These are phyloP conservation scores for Poecile montanus DNA, from an alignment of 2,797 vertebrate genomes.

Conservation along the genomic window DNA sequence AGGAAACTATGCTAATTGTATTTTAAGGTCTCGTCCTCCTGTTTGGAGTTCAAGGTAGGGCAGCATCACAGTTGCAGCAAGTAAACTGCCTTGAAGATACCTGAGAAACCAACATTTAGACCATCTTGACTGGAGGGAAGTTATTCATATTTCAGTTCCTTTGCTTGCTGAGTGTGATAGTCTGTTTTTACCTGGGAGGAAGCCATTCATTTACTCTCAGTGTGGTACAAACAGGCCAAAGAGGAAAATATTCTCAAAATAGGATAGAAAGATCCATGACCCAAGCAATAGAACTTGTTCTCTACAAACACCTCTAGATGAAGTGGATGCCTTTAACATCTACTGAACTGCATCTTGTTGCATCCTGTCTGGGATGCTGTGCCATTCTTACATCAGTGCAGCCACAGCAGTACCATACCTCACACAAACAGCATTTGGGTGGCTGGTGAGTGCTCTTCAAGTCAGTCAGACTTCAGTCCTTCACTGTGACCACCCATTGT, in stretches of 20 bases:
- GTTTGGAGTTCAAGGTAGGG: not conserved
- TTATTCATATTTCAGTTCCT: not conserved
- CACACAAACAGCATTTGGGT: not conserved
- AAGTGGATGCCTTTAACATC: not conserved
- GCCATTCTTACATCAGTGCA: not conserved
- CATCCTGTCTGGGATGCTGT: not conserved
- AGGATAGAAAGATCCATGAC: not conserved
- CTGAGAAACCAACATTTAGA: not conserved
- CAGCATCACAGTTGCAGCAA: not conserved
- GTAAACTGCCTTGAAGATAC: not conserved
- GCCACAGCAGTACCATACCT: not conserved
- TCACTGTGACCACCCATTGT: accelerated
- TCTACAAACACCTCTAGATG: not conserved
- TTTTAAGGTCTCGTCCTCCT: not conserved
- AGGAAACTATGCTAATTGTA: not conserved
- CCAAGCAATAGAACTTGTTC: not conserved
- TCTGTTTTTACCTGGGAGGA: not conserved
- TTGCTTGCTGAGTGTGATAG: not conserved
- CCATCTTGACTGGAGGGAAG: not conserved
- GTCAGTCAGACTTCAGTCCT: not conserved
- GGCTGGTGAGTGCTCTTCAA: not conserved
- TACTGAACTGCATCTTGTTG: not conserved
- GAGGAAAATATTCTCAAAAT: not conserved
- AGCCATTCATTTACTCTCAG: not conserved
- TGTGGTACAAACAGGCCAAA: not conserved